Evolutionary conservation across 1,140 invertebrate species (phyloP).

Genomic region (Drosophila bocki): DNA sequence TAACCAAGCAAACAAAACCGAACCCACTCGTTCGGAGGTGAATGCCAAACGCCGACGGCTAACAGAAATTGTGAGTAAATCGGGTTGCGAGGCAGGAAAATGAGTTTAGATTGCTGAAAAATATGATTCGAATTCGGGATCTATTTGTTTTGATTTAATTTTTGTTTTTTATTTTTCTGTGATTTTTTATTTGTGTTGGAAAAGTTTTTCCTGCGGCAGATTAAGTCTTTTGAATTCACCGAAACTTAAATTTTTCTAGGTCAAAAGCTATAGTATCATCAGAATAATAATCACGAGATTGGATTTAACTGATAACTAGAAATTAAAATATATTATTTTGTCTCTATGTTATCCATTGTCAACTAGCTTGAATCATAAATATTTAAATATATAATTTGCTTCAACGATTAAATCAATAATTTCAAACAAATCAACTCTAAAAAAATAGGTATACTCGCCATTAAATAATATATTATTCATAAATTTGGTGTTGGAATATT

Average conservation of each 20-base stretch:
- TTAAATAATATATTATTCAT: neutral
- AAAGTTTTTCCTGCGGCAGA: neutral
- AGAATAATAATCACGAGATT: neutral
- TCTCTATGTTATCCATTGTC: neutral
- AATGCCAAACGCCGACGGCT: conserved; percentile 54
- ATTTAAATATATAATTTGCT: neutral
- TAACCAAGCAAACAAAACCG: conserved; percentile 3
- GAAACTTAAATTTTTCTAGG: neutral
- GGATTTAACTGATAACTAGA: neutral
- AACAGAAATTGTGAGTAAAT: conserved; percentile 49
- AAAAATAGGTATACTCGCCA: neutral
- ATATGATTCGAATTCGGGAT: neutral
- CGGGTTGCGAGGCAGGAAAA: neutral
- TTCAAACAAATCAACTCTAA: neutral
- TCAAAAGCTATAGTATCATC: neutral
- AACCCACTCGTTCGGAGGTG: conserved; percentile 17
- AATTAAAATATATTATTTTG: neutral
- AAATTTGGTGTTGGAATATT: neutral
- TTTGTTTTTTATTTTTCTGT: conserved; percentile 37
- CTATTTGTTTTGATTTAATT: neutral
- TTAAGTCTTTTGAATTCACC: neutral
- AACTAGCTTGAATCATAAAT: neutral
- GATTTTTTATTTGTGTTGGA: conserved; percentile 6
- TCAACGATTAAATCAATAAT: neutral
- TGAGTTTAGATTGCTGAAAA: neutral